Percentiles rank a stretch among this genome's conserved stretches.
phyloP scores from a whole-genome alignment of 2,888 invertebrate species.

The Lasius platythorax region DNA sequence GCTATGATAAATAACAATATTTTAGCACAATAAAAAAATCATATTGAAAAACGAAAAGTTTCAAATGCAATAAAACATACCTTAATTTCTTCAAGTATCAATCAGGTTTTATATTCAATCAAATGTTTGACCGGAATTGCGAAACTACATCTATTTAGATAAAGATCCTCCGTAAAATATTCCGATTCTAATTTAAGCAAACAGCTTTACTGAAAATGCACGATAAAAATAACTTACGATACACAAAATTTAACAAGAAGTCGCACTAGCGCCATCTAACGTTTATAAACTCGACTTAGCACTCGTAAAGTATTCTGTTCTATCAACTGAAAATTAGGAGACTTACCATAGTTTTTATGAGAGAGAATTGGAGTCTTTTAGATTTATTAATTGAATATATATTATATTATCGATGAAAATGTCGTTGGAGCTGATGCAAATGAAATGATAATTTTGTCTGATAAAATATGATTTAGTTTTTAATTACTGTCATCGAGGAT shows the following conservation, averaged over 20 bases:
- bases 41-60: neutral
- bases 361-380: no score
- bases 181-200: slow-evolving; percentile 26
- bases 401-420: no score
- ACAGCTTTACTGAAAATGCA: neutral
- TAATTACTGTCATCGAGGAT: no score
- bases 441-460: no score
- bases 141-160: slow-evolving; percentile 9
- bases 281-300: neutral
- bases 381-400: no score
- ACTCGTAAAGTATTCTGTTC: neutral
- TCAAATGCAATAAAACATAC: neutral
- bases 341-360: no score
- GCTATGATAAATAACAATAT: neutral
- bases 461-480: no score
- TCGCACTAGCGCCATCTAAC: neutral
- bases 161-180: slow-evolving; percentile 25
- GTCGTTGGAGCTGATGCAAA: no score
- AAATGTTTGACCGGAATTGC: neutral
- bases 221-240: slow-evolving; percentile 13
- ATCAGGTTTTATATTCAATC: neutral
- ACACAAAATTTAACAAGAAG: neutral
- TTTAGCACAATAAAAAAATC: neutral
- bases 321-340: neutral
- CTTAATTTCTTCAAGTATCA: neutral